Evolutionary conservation across 1,140 invertebrate species (phyloP).

Genomic region (Chironomus tepperi): DNA sequence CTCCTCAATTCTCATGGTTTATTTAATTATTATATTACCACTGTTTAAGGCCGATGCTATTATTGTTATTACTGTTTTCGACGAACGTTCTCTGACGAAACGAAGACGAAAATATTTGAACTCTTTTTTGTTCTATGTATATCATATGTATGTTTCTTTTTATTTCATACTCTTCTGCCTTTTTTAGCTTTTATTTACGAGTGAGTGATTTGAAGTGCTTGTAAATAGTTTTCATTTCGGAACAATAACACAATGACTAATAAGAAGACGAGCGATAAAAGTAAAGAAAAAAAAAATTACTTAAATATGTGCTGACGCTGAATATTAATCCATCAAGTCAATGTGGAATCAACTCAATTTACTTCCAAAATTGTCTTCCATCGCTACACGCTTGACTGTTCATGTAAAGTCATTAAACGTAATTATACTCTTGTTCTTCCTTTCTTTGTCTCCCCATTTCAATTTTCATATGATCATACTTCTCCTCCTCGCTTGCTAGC

Average conservation of each 20-base stretch:
- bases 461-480: not conserved
- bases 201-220: slow-evolving; percentile 1
- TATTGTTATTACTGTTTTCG: slow-evolving; percentile 11
- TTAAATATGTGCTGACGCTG: slow-evolving; percentile 21
- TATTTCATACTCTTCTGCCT: not conserved
- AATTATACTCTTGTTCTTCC: not conserved
- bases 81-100: not conserved
- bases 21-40: slow-evolving; percentile 22
- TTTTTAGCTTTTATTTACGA: not conserved
- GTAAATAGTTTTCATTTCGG: slow-evolving; percentile 4
- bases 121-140: not conserved
- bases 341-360: slow-evolving; percentile 19
- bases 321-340: slow-evolving; percentile 22
- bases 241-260: not conserved
- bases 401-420: slow-evolving; percentile 22
- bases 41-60: not conserved
- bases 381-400: not conserved
- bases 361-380: not conserved
- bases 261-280: not conserved
- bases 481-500: not conserved
- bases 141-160: not conserved
- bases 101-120: not conserved
- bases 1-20: slow-evolving; percentile 1
- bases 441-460: not conserved
- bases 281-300: slow-evolving; percentile 1